These are phyloP conservation scores for Tipula unca DNA, from an alignment of 2,888 invertebrate species.

Conservation along the genomic window DNA sequence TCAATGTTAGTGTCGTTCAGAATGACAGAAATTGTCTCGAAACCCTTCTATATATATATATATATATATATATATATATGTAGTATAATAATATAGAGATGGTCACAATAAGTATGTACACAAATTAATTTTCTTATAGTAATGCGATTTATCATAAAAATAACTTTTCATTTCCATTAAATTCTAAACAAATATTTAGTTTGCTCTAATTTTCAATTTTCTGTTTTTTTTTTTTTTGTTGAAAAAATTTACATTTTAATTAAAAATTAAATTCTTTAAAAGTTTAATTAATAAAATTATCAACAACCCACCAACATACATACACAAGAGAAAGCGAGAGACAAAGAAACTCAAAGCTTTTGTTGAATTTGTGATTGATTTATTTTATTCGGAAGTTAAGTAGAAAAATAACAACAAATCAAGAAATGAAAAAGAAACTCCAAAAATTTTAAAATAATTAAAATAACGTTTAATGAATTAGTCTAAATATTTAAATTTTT, in stretches of 20 bases:
- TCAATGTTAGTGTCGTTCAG: not conserved
- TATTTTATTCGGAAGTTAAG: not conserved
- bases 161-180: not conserved
- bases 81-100: not conserved
- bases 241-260: constrained; percentile 1
- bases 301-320: not conserved
- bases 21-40: not conserved
- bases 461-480: not conserved
- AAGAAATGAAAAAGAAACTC: not conserved
- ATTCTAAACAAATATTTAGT: not conserved
- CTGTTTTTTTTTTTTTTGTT: too few species aligned
- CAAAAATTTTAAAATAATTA: not conserved
- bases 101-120: not conserved
- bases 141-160: not conserved
- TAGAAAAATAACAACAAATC: not conserved
- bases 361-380: not conserved
- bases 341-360: not conserved
- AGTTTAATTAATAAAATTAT: not conserved
- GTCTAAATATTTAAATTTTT: not conserved
- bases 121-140: not conserved
- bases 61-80: too few species aligned
- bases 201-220: not conserved
- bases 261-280: not conserved
- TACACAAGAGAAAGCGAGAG: not conserved
- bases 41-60: not conserved